Evolutionary conservation across 2,797 vertebrate genomes (phyloP), one percentile per base, ranked within the genome.

Genomic region (Myotis pilosus): DNA sequence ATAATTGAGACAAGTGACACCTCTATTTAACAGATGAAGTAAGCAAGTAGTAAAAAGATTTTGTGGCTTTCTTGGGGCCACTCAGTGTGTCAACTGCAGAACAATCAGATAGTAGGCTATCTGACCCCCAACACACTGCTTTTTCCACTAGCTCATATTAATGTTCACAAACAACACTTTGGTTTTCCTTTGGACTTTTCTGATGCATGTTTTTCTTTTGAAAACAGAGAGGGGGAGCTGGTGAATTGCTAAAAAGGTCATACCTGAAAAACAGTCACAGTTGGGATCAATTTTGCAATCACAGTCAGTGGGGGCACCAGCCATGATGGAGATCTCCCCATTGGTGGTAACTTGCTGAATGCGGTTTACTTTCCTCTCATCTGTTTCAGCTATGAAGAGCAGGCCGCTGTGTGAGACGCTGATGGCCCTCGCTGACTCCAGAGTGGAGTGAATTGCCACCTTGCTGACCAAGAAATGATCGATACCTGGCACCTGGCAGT

Each of bases 201-300:
- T 8, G 33, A 71, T 66, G 41, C 38, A 60, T 0, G 2, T 60
- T 95, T 95, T 96, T 83, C 94, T 93, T 95, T 92, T 92, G 84
- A 92, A 95, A 96, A 94, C 92, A 96, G 96, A 94, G 49, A 92
- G 25, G 38, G 75, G 89, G 72, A 95, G 84, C 87, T 85, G 49
- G 74, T 49, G 92, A 96, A 96, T 95, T 95, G 85, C 64, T 95
- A 41, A 94, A 96, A 96, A 96, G 95, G 92, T 96, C 98, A 98
- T 97, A 99, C 99, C 99, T 93, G 99, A 99, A 98, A 99, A 99
- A 96, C 99, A 99, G 98, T 99, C 99, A 97, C 99, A 99, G 98
- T 99, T 99, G 96, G 99, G 99, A 98, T 99, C 99, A 97, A 99
- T 99, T 98, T 99, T 99, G 98, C 99, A 99, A 98, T 99, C 99